phyloP scores from a whole-genome alignment of 2,113 vertebrate genomes.

The Taxidea taxus region DNA sequence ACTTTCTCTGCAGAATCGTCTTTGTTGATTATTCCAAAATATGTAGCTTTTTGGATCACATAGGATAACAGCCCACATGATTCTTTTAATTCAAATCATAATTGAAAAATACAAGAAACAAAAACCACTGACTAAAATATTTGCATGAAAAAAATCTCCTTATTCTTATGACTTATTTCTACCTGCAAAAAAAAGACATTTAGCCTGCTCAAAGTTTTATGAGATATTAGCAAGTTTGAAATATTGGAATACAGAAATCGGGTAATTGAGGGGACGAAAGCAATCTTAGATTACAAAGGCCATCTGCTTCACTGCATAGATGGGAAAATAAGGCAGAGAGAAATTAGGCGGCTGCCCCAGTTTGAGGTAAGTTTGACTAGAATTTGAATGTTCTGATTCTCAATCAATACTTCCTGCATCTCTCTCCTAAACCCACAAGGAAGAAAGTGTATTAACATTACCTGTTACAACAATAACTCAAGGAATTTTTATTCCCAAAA shows the following conservation, averaged over 20 bases:
- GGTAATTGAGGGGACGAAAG: neutral
- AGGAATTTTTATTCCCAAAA: slow-evolving; percentile 4
- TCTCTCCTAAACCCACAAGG: neutral
- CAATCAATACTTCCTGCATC: neutral
- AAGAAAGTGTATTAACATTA: slow-evolving; percentile 1
- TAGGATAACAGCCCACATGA: neutral
- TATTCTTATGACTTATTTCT: slow-evolving; percentile 4
- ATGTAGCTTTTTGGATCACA: neutral
- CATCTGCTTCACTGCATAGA: neutral
- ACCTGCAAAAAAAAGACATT: neutral
- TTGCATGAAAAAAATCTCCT: neutral
- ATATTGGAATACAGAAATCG: neutral
- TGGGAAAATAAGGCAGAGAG: slow-evolving; percentile 8
- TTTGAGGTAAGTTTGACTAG: neutral
- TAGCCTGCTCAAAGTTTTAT: neutral
- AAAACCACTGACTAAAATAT: slow-evolving; percentile 6
- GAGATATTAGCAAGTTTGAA: neutral
- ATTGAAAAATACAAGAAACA: slow-evolving; percentile 9
- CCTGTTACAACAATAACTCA: neutral
- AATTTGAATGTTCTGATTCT: neutral
- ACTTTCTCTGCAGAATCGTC: slow-evolving; percentile 7
- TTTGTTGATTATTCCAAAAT: neutral
- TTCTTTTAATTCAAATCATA: slow-evolving; percentile 39
- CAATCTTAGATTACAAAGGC: neutral
- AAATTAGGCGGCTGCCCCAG: neutral